A percentile compares a stretch with the other conserved stretches of the same genome.
Evolutionary conservation across 2,797 vertebrate species (phyloP).

Genomic region (Diceros bicornis): DNA sequence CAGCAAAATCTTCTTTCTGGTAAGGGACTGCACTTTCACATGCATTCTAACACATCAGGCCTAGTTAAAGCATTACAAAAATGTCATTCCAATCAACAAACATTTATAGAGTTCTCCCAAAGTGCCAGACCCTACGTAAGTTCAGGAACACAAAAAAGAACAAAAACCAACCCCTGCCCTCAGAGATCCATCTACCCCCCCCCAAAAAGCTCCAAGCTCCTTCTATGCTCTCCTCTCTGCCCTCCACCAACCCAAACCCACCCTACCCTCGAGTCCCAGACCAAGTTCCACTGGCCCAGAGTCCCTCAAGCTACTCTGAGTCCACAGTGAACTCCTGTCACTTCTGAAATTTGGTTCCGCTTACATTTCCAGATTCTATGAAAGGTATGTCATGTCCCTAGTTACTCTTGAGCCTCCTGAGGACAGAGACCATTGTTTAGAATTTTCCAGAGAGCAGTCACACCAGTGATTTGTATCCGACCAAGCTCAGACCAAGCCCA

Average conservation of each 20-base stretch:
- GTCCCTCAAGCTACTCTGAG: neutral
- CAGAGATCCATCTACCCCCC: neutral
- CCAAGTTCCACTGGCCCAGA: neutral
- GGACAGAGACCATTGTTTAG: neutral
- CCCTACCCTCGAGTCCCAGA: neutral
- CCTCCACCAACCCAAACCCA: neutral
- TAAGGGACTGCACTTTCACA: neutral
- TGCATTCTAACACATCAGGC: neutral
- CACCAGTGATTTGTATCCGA: neutral
- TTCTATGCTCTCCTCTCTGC: neutral
- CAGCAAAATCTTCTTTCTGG: neutral
- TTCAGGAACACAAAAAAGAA: neutral
- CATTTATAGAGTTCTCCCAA: conserved; percentile 19
- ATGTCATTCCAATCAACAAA: conserved; percentile 30
- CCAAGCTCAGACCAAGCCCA: neutral
- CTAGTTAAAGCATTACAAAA: neutral
- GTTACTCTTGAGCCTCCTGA: neutral
- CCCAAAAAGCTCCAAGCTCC: neutral
- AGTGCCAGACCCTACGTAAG: neutral
- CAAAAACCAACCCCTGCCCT: neutral
- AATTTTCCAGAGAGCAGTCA: conserved; percentile 46
- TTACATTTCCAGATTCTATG: neutral
- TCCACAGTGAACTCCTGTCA: neutral
- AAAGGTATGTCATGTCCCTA: neutral
- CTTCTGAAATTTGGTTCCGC: neutral